Conservation (phyloP, 2,797 vertebrate species). For the Chiroxiphia lanceolata region DNA sequence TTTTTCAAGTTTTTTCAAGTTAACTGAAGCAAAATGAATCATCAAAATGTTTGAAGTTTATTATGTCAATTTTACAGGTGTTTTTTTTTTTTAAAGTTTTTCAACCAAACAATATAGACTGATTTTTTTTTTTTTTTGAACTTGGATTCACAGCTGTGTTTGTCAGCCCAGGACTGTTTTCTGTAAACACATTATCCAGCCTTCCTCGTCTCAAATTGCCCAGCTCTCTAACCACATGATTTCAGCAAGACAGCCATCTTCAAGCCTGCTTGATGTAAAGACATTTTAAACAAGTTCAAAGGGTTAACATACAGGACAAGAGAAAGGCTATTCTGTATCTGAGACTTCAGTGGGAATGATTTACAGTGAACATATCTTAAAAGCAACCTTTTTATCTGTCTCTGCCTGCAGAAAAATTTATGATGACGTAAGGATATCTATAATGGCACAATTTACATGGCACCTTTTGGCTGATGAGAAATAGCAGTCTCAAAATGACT, state of each 20-base stretch:
- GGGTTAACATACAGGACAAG: conserved; percentile 18
- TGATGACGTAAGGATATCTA: background rate
- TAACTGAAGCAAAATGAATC: background rate
- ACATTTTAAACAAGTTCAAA: conserved; percentile 14
- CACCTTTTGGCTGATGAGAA: conserved; percentile 16
- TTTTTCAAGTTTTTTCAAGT: background rate
- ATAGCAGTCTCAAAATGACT: background rate
- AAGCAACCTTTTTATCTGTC: conserved; percentile 38
- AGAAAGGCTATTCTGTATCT: conserved; percentile 2
- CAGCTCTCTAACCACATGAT: background rate
- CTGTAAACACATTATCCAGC: background rate
- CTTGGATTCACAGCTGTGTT: background rate
- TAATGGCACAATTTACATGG: background rate
- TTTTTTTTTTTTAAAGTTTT: background rate
- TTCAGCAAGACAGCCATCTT: background rate
- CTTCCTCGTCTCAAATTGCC: background rate
- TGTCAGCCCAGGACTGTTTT: background rate
- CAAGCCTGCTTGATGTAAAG: background rate
- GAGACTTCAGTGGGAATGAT: conserved; percentile 14
- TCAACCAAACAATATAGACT: background rate
- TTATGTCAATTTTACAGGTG: background rate
- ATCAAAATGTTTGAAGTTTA: background rate
- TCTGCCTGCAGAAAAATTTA: conserved; percentile 38
- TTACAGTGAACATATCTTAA: conserved; percentile 3
- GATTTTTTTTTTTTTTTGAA: background rate